Evolutionary conservation across 2,888 invertebrate species (phyloP).

Genomic region (Chrysina gloriosa): DNA sequence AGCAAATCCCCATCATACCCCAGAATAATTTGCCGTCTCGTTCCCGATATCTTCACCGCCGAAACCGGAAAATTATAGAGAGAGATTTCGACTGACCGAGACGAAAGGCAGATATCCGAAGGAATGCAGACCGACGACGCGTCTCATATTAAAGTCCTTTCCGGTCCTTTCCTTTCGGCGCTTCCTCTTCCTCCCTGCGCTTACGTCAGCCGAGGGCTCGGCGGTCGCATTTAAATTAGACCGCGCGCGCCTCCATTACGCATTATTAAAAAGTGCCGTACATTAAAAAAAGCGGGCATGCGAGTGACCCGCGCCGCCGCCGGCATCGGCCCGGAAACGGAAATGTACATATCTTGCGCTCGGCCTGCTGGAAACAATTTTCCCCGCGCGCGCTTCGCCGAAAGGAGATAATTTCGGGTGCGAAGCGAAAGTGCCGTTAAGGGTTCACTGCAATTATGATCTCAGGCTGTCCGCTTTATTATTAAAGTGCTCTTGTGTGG

Average conservation of each 20-base stretch:
- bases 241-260: conserved; percentile 18
- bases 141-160: conserved; percentile 24
- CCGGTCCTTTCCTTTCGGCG: conserved; percentile 7
- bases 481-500: too few species aligned
- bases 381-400: background rate
- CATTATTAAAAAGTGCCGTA: conserved; percentile 31
- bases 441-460: conserved; percentile 18
- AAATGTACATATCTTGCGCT: conserved; percentile 36
- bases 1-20: too few species aligned
- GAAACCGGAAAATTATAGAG: too few species aligned
- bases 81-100: too few species aligned
- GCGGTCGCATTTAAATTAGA: conserved; percentile 19
- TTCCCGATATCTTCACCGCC: too few species aligned
- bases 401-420: background rate
- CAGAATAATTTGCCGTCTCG: too few species aligned
- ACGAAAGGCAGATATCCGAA: too few species aligned
- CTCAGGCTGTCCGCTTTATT: too few species aligned
- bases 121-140: conserved; percentile 10
- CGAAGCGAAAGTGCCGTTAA: conserved; percentile 4
- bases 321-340: conserved; percentile 16
- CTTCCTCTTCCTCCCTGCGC: background rate
- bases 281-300: conserved; percentile 25
- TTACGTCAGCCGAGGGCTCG: background rate
- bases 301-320: background rate
- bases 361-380: conserved; percentile 28